A percentile compares a stretch with the other conserved stretches of the same genome.
Evolutionary conservation across 2,113 vertebrate species (phyloP).

Genomic region (Felis chaus): DNA sequence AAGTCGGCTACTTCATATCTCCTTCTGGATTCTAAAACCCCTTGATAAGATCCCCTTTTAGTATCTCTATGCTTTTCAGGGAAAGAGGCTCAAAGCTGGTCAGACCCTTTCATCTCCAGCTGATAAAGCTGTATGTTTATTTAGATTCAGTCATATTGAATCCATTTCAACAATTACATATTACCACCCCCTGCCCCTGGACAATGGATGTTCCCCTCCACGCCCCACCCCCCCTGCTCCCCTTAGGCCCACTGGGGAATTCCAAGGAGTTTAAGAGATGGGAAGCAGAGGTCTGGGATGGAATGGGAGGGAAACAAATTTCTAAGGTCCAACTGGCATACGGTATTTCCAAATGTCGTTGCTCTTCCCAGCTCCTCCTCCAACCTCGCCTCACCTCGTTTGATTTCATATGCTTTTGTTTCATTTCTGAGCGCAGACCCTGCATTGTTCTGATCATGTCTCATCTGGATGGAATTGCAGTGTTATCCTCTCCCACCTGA

Average conservation of each 20-base stretch:
- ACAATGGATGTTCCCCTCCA: neutral
- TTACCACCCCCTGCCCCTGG: neutral
- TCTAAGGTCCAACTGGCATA: constrained; percentile 15
- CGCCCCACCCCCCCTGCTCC: fast-evolving
- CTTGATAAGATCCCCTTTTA: constrained; percentile 47
- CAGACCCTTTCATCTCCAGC: constrained; percentile 59
- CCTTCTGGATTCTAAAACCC: constrained; percentile 32
- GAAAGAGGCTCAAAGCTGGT: neutral
- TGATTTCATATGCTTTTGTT: constrained; percentile 50
- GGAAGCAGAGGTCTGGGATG: neutral
- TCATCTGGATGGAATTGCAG: constrained; percentile 80
- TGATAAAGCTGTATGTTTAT: constrained; percentile 51
- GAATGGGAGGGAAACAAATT: neutral
- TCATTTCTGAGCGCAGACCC: constrained; percentile 20
- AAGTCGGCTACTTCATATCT: neutral
- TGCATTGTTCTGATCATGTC: constrained; percentile 64
- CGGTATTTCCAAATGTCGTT: neutral
- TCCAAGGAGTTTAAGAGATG: constrained; percentile 3
- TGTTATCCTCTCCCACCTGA: constrained; percentile 76
- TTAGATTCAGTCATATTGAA: constrained; percentile 35
- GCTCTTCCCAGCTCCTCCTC: neutral
- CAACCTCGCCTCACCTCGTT: neutral
- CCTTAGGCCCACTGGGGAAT: neutral
- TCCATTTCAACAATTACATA: neutral
- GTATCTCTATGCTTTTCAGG: neutral